These are phyloP conservation scores for Gobiocypris rarus DNA, from an alignment of 2,113 vertebrate genomes.

Conservation along the genomic window DNA sequence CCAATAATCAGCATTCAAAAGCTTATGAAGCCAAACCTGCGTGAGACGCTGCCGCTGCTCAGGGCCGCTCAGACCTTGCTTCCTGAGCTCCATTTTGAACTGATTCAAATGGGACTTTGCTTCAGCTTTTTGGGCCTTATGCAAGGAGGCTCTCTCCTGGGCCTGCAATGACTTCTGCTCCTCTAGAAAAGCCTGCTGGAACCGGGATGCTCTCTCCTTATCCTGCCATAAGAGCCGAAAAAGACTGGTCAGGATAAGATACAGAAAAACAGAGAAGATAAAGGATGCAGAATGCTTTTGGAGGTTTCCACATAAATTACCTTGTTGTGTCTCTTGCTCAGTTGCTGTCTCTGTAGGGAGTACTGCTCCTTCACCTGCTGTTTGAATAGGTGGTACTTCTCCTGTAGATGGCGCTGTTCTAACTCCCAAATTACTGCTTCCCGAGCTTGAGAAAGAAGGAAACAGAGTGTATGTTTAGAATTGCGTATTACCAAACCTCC, in stretches of 20 bases:
- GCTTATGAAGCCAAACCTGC: conserved; percentile 60
- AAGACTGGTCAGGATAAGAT: not conserved
- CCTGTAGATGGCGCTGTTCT: conserved; percentile 75
- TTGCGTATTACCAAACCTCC: not conserved
- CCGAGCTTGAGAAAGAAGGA: conserved; percentile 61
- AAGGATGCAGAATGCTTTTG: not conserved
- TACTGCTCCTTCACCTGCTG: conserved; percentile 77
- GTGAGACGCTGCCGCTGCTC: conserved; percentile 70
- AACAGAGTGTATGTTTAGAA: not conserved
- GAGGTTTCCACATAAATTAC: conserved; percentile 51
- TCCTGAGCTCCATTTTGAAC: conserved; percentile 70
- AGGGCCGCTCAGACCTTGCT: conserved; percentile 51
- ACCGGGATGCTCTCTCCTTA: conserved; percentile 68
- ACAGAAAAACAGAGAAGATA: not conserved
- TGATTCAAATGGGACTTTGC: conserved; percentile 61
- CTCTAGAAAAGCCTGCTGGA: conserved; percentile 70
- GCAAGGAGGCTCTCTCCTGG: conserved; percentile 65
- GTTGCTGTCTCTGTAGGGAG: conserved; percentile 69
- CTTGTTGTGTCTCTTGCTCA: conserved; percentile 73
- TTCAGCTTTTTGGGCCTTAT: conserved; percentile 66
- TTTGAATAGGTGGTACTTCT: conserved; percentile 77
- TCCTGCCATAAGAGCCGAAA: conserved; percentile 62
- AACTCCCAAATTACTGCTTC: conserved; percentile 73
- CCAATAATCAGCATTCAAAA: too few species aligned
- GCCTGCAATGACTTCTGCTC: conserved; percentile 66